Percentiles rank a stretch among this genome's conserved stretches.
These are phyloP conservation scores for Amorpha juglandis DNA, from an alignment of 2,888 invertebrate genomes.

Conservation along the genomic window DNA sequence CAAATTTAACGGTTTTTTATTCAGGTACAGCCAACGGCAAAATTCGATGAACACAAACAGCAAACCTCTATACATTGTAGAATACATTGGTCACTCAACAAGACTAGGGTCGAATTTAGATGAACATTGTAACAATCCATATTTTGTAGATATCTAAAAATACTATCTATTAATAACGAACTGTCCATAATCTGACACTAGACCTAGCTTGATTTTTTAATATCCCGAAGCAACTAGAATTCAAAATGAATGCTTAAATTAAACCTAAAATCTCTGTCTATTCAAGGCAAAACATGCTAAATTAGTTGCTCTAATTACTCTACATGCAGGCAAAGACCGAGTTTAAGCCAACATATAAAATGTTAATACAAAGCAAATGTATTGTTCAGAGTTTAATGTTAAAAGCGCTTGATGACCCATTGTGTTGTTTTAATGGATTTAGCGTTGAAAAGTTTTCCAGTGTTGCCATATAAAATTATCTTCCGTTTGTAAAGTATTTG, in stretches of 20 bases:
- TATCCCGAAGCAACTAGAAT: not conserved
- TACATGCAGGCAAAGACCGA: slow-evolving; percentile 16
- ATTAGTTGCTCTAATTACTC: slow-evolving; percentile 14
- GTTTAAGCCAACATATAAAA: slow-evolving; percentile 21
- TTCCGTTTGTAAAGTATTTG: slow-evolving; percentile 13
- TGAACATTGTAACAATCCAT: too few species aligned
- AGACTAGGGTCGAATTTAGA: too few species aligned
- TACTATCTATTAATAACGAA: too few species aligned
- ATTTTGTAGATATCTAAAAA: too few species aligned
- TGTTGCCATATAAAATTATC: slow-evolving; percentile 16
- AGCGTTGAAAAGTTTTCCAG: slow-evolving; percentile 10
- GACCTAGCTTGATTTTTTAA: too few species aligned
- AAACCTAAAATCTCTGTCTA: not conserved
- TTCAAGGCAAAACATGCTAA: not conserved
- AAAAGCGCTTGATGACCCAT: slow-evolving; percentile 24
- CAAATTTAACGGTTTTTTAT: too few species aligned
- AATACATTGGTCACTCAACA: too few species aligned
- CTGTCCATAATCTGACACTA: too few species aligned
- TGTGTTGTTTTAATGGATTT: slow-evolving; percentile 25
- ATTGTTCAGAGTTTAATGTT: slow-evolving; percentile 18
- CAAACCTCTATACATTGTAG: too few species aligned
- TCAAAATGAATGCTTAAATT: not conserved
- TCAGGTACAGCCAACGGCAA: too few species aligned
- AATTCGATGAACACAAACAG: too few species aligned
- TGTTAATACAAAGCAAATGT: slow-evolving; percentile 22